Evolutionary conservation across 2,888 invertebrate genomes (phyloP).

Genomic region (Syrista parreyssii): DNA sequence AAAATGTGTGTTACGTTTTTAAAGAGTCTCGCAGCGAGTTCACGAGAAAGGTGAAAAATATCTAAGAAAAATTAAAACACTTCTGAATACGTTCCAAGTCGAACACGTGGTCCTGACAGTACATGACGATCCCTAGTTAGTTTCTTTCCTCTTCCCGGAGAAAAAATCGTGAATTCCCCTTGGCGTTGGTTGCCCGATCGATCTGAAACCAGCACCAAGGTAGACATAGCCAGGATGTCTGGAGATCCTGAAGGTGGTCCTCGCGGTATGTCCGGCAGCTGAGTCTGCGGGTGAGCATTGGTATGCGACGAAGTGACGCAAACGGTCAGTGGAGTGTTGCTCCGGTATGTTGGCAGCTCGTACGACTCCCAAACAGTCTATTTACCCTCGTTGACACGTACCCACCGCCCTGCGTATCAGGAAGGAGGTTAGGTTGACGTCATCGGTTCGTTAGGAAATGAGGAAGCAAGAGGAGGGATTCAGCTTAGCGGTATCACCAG

Average conservation of each 20-base stretch:
- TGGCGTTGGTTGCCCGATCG: not conserved
- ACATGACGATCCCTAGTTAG: not conserved
- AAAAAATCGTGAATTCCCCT: not conserved
- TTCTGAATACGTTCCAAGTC: too few species aligned
- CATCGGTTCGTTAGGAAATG: not conserved
- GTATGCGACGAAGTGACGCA: slow-evolving; percentile 52
- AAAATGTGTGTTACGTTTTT: not conserved
- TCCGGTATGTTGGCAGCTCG: slow-evolving; percentile 43
- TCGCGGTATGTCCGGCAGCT: slow-evolving; percentile 53
- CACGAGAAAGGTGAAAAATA: not conserved
- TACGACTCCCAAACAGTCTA: slow-evolving; percentile 28
- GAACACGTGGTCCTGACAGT: not conserved
- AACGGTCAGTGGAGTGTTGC: slow-evolving; percentile 47
- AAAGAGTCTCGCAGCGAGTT: not conserved
- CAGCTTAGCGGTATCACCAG: not conserved
- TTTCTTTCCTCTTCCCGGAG: not conserved
- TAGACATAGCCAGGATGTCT: slow-evolving; percentile 52
- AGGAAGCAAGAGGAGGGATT: not conserved
- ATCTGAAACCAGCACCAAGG: slow-evolving; percentile 29
- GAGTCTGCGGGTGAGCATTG: slow-evolving; percentile 41
- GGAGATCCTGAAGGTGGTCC: slow-evolving; percentile 47
- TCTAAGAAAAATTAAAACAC: not conserved
- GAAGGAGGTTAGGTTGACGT: not conserved
- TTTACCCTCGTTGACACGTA: slow-evolving; percentile 25
- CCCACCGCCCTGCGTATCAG: not conserved